Evolutionary conservation across 92 coral and sea anemone genomes (phyloP).

Genomic region (Phenganax stokvisi): DNA sequence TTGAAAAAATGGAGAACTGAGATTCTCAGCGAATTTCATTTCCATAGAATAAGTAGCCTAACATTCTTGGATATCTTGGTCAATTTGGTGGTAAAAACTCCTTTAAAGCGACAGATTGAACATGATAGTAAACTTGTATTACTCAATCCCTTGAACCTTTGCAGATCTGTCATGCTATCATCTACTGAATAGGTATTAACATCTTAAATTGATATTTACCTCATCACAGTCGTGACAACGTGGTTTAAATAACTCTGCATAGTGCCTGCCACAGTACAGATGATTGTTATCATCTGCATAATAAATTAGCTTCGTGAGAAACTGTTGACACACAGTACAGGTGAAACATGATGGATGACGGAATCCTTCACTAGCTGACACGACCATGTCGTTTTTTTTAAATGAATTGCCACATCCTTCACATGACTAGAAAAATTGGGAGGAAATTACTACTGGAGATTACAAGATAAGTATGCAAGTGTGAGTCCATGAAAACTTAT

Average conservation of each 20-base stretch:
- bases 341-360: constrained; percentile 99
- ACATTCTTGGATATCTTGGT: background rate
- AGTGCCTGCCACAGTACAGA: constrained; percentile 93
- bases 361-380: constrained; percentile 75
- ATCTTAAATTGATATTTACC: constrained; percentile 40
- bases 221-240: constrained; percentile 98
- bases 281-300: constrained; percentile 69
- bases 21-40: no score
- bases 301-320: constrained; percentile 79
- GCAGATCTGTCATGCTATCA: background rate
- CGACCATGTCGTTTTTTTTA: constrained; percentile 67
- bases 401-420: constrained; percentile 63
- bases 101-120: background rate
- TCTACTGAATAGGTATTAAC: background rate
- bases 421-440: constrained; percentile 52
- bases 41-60: background rate
- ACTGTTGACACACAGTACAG: constrained; percentile 75
- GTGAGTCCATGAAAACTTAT: background rate
- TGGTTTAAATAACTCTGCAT: constrained; percentile 84
- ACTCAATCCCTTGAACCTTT: no score
- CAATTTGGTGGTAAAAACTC: background rate
- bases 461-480: no score
- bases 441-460: background rate
- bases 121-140: no score
- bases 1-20: no score